phyloP scores from a whole-genome alignment of 2,113 vertebrate species.

The Deroptyus accipitrinus region DNA sequence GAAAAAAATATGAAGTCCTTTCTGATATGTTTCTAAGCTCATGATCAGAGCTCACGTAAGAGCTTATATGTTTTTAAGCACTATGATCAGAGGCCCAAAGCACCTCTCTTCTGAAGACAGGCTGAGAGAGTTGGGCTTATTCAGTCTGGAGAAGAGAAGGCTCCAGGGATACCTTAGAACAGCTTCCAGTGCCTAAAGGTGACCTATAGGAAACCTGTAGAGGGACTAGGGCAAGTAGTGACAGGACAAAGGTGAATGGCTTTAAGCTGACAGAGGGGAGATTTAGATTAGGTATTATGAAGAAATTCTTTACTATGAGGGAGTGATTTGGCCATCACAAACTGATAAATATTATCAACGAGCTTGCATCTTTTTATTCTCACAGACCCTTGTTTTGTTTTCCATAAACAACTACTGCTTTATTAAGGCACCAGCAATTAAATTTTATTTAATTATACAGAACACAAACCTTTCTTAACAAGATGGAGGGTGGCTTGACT shows the following conservation, averaged over 20 bases:
- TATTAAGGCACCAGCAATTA: background rate
- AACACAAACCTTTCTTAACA: background rate
- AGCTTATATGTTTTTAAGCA: background rate
- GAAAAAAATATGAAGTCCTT: background rate
- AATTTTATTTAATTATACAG: background rate
- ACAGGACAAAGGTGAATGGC: background rate
- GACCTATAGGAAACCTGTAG: background rate
- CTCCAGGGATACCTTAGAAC: background rate
- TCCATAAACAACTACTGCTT: background rate
- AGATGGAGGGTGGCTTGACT: rapidly evolving
- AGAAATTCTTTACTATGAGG: background rate
- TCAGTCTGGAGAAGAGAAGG: background rate
- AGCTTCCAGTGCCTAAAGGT: background rate
- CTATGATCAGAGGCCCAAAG: background rate
- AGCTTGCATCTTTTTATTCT: background rate
- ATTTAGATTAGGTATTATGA: background rate
- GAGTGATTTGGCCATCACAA: background rate
- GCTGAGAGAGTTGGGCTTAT: background rate
- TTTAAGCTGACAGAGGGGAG: background rate
- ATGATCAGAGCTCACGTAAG: background rate
- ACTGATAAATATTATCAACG: background rate
- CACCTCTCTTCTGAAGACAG: background rate
- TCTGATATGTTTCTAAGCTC: background rate
- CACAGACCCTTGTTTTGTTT: background rate
- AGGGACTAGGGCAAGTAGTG: background rate